Evolutionary conservation across 2,888 invertebrate species (phyloP), one percentile per base, ranked within the genome.

Genomic region (Melipona beecheii): DNA sequence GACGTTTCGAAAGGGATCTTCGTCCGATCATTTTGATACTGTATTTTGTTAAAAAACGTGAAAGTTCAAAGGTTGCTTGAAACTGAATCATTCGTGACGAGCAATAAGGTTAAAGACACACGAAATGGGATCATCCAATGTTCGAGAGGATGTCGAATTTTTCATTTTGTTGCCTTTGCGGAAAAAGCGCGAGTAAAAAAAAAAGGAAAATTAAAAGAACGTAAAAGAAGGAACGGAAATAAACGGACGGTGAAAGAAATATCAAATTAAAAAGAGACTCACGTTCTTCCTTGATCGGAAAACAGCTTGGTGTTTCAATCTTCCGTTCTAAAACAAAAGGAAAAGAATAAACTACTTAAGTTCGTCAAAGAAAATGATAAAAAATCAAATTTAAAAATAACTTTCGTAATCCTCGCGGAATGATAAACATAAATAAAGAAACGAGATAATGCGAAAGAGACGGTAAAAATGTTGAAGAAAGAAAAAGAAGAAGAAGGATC

Each of bases 291-390:
- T 91, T 90, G 90, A 90, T 89, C 78, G 91, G 88, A 87, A 90
- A 91, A 88, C 87, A 83, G 89, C 90, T 91, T 85, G 89, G 87
- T 73, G 86, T 89, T 87, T 91, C 83, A 86, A 84, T 85, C 83
- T 89, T 89, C 83, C 88, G 89, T 89, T 92, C 93, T 93, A 93
- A 90, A 93, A 93, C 92, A 93, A 91, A 92, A 92, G 84, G 84
- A 89, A 88, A 87, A 86, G 70, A 85, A 86, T 77, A 84, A 88
- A 90, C 62, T 72, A 81, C 86, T 88, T 88, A 71, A 80, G 74
- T 73, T 64, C 68, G 83, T 79, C 75, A 81, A 86, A 84, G 58
- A 64, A 86, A 90, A 86, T 73, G 74, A 65, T 62, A 70, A 31
- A 36, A 9, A 62, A 31, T 21, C 50, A 13, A 75, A 73, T 27